Evolutionary conservation across 2,888 invertebrate genomes (phyloP).

Genomic region (Xestia rhomboidea): DNA sequence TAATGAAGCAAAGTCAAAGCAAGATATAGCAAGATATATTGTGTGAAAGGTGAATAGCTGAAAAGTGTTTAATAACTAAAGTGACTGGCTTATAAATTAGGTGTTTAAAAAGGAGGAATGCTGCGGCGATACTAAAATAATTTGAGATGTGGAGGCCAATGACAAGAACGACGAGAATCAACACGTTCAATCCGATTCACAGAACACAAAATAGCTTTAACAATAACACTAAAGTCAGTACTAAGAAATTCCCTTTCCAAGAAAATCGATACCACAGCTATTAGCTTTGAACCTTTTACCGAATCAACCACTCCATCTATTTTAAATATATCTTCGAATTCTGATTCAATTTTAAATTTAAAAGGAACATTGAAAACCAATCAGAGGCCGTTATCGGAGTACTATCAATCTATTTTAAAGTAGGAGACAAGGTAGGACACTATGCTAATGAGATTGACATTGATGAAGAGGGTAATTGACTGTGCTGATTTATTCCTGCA

Average conservation of each 20-base stretch:
- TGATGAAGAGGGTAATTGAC: slow-evolving; percentile 45
- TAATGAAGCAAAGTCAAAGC: too few species aligned
- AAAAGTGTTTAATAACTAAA: not conserved
- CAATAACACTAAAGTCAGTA: not conserved
- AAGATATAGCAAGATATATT: not conserved
- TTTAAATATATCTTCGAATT: slow-evolving; percentile 42
- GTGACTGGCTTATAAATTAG: not conserved
- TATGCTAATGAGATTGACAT: slow-evolving; percentile 58
- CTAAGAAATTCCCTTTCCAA: slow-evolving; percentile 17
- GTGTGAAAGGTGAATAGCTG: not conserved
- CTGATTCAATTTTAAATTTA: slow-evolving; percentile 49
- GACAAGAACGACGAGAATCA: not conserved
- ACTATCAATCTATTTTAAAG: slow-evolving; percentile 60
- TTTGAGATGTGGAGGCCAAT: not conserved
- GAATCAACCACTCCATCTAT: slow-evolving; percentile 30
- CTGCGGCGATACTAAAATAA: not conserved
- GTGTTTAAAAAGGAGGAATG: not conserved
- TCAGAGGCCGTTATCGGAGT: slow-evolving; percentile 43
- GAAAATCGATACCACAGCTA: slow-evolving; percentile 45
- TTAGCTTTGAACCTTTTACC: slow-evolving; percentile 38
- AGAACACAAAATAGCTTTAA: slow-evolving; percentile 6
- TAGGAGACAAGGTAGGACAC: slow-evolving; percentile 45
- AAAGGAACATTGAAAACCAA: slow-evolving; percentile 41
- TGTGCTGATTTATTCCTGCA: slow-evolving; percentile 37
- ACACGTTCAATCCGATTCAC: not conserved